Base-by-base conservation (phyloP, 2,888 invertebrate genomes). In the Ormia ochracea region DNA sequence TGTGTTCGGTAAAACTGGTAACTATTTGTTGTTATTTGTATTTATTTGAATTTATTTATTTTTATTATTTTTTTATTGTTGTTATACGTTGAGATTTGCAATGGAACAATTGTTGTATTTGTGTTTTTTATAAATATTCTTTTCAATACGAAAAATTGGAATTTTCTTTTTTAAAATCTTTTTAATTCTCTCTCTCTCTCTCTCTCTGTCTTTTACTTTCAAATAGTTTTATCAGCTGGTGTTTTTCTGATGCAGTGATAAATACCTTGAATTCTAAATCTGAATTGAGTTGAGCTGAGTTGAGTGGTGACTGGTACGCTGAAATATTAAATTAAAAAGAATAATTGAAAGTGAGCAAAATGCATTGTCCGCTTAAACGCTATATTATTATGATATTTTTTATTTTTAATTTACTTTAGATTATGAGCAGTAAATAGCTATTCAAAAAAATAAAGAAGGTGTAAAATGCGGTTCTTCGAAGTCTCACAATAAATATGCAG, bases 231-330 rank as follows among this genome's bases (percentile, higher is more conserved):
- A 5, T 48, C n/a, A 10, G 9, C 14, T 31, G 23, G 3, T 36
- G 19, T 58, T 36, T 28, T 31, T 45, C 69, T 23, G 21, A 38
- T 41, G 43, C 41, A 41, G 23, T 48, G 52, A 58, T 48, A 33
- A 48, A n/a, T 5, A 17, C 21, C 31, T 59, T 70, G 19, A 41
- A 9, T 41, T 52, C 17, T 19, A 59, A 69, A 38, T 58, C 48
- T 41, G 21, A 52, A 66, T 63, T 21, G 19, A 52, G 70, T 75
- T 69, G 74, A 69, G 75, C 65, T 81, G n/a, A n/a, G n/a, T n/a
- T n/a, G n/a, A n/a, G n/a, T 78, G 82, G 81, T 73, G 76, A 72
- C 82, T 78, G 82, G 81, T 73, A 74, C 80, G 48, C 66, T 70
- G 69, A 36, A 78, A 69, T 56, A 61, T 72, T 36, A 14, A 45